Evolutionary conservation across 2,113 vertebrate genomes (phyloP), one percentile per base, ranked within the genome.

Genomic region (Zapus hudsonius): DNA sequence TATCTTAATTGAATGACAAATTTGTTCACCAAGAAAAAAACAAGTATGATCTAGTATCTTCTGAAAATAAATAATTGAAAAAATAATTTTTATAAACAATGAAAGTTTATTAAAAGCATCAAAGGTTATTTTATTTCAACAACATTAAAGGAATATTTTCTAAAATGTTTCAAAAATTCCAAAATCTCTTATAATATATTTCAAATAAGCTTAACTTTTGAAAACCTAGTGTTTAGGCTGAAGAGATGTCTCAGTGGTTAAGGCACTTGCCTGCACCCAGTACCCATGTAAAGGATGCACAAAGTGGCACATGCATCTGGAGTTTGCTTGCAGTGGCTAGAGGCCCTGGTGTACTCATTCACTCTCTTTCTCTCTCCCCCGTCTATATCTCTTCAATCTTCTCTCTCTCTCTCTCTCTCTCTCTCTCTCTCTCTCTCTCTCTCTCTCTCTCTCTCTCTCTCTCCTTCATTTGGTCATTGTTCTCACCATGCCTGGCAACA

Each of bases 81-180:
- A 87, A 52, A 42, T 69, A 10, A 52, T 52, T 82, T 76, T 83
- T 89, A 80, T 67, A 42, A 31, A 76, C 66, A 84, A 80, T 40
- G 7, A 15, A 69, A 75, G 36, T 83, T 75, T 79, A 25, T 42
- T 67, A 74, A 55, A 96, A 76, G 57, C 27, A 80, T 12, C 66
- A 91, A 87, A 87, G 31, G 7, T 89, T 70, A 86, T 61, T 91
- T 90, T 67, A 59, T 47, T 85, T 91, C 81, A 93, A 55, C 17
- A 1, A 29, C 15, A 70, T 47, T 47, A 15, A 88, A 80, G 25
- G 23, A 61, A 40, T 73, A 66, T 76, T 95, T 87, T 38, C 36
- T 79, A 74, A 86, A 69, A 38, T 6, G 63, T 29, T 72, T 87
- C 47, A 90, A 47, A 52, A 92, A 57, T 38, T 93, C 19, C 55